phyloP scores from a whole-genome alignment of 2,888 invertebrate genomes.

The Cetonia aurata region DNA sequence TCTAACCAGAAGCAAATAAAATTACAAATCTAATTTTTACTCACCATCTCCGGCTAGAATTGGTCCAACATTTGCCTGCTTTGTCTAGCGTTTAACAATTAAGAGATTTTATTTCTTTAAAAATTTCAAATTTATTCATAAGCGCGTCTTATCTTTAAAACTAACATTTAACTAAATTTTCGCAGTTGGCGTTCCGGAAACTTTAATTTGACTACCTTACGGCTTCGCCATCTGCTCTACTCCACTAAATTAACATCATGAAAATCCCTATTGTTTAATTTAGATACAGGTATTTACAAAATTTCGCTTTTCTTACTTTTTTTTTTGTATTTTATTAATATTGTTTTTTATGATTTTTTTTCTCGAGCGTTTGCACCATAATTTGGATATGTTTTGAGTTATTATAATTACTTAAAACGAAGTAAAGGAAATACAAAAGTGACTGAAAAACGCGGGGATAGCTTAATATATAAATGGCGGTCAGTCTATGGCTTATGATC shows the following conservation, averaged over 20 bases:
- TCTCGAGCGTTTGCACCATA: slow-evolving; percentile 62
- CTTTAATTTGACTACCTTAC: neutral
- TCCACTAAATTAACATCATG: slow-evolving; percentile 50
- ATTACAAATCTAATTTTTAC: neutral
- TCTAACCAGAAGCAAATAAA: slow-evolving; percentile 26
- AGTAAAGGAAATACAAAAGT: slow-evolving; percentile 43
- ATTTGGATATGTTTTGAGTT: slow-evolving; percentile 66
- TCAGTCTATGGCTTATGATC: slow-evolving; percentile 38
- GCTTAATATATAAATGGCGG: slow-evolving; percentile 59
- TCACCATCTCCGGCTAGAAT: slow-evolving; percentile 14
- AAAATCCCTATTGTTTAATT: slow-evolving; percentile 53
- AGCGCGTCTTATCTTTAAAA: slow-evolving; percentile 52
- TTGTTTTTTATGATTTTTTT: slow-evolving; percentile 57
- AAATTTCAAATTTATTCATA: slow-evolving; percentile 53
- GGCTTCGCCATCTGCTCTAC: slow-evolving; percentile 46
- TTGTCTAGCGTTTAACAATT: slow-evolving; percentile 48
- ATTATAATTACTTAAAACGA: slow-evolving; percentile 47
- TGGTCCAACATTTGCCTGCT: slow-evolving; percentile 49
- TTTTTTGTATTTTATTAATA: slow-evolving; percentile 58
- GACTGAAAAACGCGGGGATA: slow-evolving; percentile 56
- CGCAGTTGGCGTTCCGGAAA: slow-evolving; percentile 45
- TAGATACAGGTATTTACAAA: slow-evolving; percentile 51
- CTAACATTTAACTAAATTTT: slow-evolving; percentile 54
- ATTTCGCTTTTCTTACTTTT: slow-evolving; percentile 59
- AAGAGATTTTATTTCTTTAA: slow-evolving; percentile 31